phyloP scores from a whole-genome alignment of 30 jellyfish, hydroid and myxozoan genomes.

The Aurelia aurita complex sp. Pacific region DNA sequence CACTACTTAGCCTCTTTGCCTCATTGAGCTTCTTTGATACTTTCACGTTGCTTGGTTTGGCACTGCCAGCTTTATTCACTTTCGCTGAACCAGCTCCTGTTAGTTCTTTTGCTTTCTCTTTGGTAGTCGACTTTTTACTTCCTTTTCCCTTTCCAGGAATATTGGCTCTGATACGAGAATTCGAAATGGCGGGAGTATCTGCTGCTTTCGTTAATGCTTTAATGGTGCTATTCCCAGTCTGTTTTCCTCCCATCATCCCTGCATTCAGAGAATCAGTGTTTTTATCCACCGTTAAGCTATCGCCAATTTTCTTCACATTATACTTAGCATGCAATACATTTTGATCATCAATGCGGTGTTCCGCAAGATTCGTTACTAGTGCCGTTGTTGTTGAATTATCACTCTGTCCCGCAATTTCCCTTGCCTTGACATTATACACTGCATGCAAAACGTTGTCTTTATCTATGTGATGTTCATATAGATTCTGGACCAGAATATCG shows the following conservation, averaged over 20 bases:
- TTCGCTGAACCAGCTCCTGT: not conserved
- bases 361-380: conserved; percentile 31
- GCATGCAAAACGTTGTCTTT: not conserved
- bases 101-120: not conserved
- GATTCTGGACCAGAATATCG: not conserved
- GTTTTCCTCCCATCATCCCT: not conserved
- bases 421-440: conserved; percentile 10
- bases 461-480: conserved; percentile 8
- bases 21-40: no score
- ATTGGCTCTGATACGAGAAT: no score
- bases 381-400: conserved; percentile 33
- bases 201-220: no score
- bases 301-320: not conserved
- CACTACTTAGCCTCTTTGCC: no score
- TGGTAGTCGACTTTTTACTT: not conserved
- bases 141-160: conserved; percentile 1
- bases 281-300: not conserved
- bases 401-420: not conserved
- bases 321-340: conserved; percentile 1
- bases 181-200: no score
- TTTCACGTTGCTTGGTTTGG: no score
- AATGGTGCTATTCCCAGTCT: not conserved
- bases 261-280: not conserved
- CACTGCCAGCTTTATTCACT: not conserved
- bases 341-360: conserved; percentile 6